Evolutionary conservation across 2,888 invertebrate species (phyloP), one percentile per base, ranked within the genome.

Genomic region (Coleophora deauratella): DNA sequence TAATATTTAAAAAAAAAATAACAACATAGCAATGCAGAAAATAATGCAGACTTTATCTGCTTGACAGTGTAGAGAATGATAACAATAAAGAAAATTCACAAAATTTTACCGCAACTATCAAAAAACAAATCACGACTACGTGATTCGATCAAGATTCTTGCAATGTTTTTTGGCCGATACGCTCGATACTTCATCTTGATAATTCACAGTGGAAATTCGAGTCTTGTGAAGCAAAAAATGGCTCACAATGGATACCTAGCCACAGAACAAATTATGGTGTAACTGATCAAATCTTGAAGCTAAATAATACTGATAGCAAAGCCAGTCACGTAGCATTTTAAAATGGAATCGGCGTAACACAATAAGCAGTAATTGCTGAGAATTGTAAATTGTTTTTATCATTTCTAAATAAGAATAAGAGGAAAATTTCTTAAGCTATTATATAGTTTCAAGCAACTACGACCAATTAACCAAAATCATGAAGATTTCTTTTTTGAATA

Each of bases 91-190:
- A 46, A 54, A 49, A 49, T 45, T 47, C 52, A 51, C 43, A 50
- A 48, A 61, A 66, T 67, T 3, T 4, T 64, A 61, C 62, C 54
- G 58, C 52, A 57, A 55, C 63, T 69, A 70, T 72, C 66, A 51
- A 64, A 69, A 67, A 77, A 69, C 62, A 64, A 66, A 79, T 73
- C 63, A 54, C 49, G 43, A 54, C 57, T 65, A 78, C 80, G 79
- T 79, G 80, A 77, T 73, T 80, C 73, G 66, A 80, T 81, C 78
- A 72, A 66, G 58, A 66, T 68, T 70, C 32, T 13, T 32, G 31
- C 3, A 15, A 14, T 21, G 14, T 31, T 33, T 39, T 39, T 39
- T 39, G 27, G 1, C 13, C 21, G 37, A 37, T 37, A 35, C 41
- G 35, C 43, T 47, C 45, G 44, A 54, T 51, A 52, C 45, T 28